phyloP scores from a whole-genome alignment of 2,888 invertebrate genomes.

The Proisotoma minuta region DNA sequence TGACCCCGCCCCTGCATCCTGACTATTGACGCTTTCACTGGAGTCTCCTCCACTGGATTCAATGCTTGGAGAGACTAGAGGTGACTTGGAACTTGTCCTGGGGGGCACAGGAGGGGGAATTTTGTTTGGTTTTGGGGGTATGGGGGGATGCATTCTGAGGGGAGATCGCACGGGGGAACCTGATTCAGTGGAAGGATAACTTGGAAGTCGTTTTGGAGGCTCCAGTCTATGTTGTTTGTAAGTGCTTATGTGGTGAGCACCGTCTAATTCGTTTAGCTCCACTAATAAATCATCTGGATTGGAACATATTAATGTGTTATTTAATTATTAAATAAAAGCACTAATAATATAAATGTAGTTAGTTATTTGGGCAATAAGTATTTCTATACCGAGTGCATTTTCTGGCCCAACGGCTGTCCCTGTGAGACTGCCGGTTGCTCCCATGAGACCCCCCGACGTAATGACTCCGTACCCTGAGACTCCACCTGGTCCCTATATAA shows the following conservation, averaged over 20 bases:
- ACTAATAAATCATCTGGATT: constrained; percentile 50
- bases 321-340: background rate
- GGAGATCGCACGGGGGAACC: constrained; percentile 44
- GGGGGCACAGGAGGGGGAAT: constrained; percentile 89
- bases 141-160: constrained; percentile 37
- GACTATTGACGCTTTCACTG: constrained; percentile 46
- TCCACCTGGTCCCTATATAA: constrained; percentile 11
- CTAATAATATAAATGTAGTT: constrained; percentile 53
- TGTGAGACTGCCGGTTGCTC: constrained; percentile 56
- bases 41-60: constrained; percentile 43
- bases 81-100: constrained; percentile 82
- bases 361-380: constrained; percentile 90
- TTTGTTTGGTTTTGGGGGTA: constrained; percentile 65
- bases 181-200: constrained; percentile 69
- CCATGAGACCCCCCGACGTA: constrained; percentile 59
- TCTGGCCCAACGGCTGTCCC: constrained; percentile 64
- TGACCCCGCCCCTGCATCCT: constrained; percentile 48
- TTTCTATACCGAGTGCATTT: constrained; percentile 79
- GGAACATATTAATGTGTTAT: background rate
- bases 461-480: constrained; percentile 44
- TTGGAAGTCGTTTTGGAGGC: constrained; percentile 60
- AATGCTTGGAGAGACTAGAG: constrained; percentile 72
- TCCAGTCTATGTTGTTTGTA: constrained; percentile 30
- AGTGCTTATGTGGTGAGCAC: constrained; percentile 51
- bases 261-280: constrained; percentile 56